Percentiles rank a stretch among this genome's conserved stretches.
These are phyloP conservation scores for Coptotermes formosanus DNA, from an alignment of 1,140 invertebrate species.

Conservation along the genomic window DNA sequence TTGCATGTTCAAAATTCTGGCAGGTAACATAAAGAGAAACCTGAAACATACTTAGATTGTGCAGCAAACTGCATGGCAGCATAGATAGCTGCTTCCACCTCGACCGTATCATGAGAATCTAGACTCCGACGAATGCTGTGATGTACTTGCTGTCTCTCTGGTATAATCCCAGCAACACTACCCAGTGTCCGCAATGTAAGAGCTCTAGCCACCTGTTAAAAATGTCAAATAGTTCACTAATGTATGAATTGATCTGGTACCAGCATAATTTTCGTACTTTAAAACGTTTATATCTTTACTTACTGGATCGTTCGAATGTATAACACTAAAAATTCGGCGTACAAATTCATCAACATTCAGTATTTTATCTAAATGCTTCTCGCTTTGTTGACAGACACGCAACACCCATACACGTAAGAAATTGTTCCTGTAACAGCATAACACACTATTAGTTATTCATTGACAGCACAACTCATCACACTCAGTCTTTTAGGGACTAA, in stretches of 20 bases:
- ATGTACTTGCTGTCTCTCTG: conserved; percentile 91
- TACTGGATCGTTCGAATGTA: conserved; percentile 93
- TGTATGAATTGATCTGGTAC: not conserved
- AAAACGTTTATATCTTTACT: conserved; percentile 33
- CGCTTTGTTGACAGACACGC: conserved; percentile 90
- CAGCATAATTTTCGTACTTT: not conserved
- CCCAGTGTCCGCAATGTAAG: conserved; percentile 87
- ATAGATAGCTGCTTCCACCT: conserved; percentile 95
- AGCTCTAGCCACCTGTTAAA: conserved; percentile 70
- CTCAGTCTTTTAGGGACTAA: too few relatives aligned
- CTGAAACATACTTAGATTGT: conserved; percentile 72
- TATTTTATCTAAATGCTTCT: conserved; percentile 96
- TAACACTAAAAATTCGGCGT: conserved; percentile 87
- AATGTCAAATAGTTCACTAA: not conserved
- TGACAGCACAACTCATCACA: too few relatives aligned
- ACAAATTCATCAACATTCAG: conserved; percentile 96
- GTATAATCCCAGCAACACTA: conserved; percentile 88
- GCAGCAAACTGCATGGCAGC: conserved; percentile 90
- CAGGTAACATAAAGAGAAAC: not conserved
- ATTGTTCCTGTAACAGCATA: conserved; percentile 63
- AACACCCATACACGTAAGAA: conserved; percentile 92
- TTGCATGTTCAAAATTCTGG: not conserved
- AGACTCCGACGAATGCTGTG: conserved; percentile 88
- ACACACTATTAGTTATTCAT: not conserved
- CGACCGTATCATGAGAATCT: conserved; percentile 92